A percentile compares a stretch with the other conserved stretches of the same genome.
Conservation (phyloP, 1,140 invertebrate species). For the Dermatophagoides farinae region DNA sequence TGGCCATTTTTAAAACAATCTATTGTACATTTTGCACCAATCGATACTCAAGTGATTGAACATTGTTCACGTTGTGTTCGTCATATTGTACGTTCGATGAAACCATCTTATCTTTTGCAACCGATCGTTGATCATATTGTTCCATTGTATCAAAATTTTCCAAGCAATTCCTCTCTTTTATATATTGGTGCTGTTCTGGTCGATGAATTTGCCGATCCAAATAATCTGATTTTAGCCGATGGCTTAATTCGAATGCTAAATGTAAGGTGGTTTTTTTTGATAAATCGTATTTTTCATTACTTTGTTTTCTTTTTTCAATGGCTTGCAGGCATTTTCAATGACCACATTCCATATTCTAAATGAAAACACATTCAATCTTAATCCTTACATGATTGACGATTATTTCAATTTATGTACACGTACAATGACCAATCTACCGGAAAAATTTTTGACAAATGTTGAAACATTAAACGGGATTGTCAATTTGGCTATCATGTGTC, state of each 20-base stretch:
- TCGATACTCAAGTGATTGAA: constrained; percentile 71
- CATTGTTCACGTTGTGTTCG: constrained; percentile 67
- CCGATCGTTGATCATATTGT: constrained; percentile 41
- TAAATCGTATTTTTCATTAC: background rate
- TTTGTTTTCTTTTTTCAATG: background rate
- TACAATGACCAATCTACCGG: constrained; percentile 24
- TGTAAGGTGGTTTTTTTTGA: constrained; percentile 11
- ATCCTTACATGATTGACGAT: constrained; percentile 95
- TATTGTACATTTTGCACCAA: constrained; percentile 12
- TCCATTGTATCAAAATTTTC: constrained; percentile 48
- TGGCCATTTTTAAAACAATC: constrained; percentile 11
- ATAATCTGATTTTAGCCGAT: constrained; percentile 17
- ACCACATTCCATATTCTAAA: constrained; percentile 56
- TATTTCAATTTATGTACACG: constrained; percentile 68
- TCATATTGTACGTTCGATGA: constrained; percentile 55
- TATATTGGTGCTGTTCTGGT: constrained; percentile 80
- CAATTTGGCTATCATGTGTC: constrained; percentile 20
- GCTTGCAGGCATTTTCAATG: constrained; percentile 47
- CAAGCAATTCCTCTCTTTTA: constrained; percentile 78
- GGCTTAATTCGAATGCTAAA: constrained; percentile 16
- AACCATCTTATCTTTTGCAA: constrained; percentile 13
- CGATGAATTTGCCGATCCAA: constrained; percentile 63
- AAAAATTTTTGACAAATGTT: constrained; percentile 49
- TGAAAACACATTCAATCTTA: constrained; percentile 49
- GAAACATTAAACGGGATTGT: constrained; percentile 47